Conservation (phyloP, 1,140 invertebrate species). For the Drosophila repleta region DNA sequence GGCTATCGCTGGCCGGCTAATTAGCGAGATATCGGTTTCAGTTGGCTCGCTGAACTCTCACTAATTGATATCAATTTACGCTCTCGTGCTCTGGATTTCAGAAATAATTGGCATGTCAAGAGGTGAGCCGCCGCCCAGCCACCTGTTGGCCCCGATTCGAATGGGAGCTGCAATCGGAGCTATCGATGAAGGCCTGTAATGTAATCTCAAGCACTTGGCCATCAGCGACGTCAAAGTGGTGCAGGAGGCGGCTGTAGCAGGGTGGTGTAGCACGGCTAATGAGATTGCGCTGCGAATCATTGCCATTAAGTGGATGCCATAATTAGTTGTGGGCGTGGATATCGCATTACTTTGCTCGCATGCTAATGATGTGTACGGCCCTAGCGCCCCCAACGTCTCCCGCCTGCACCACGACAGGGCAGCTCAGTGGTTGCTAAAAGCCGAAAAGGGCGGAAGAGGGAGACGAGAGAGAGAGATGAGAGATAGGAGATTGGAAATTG, state of each 20-base stretch:
- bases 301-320: constrained; percentile 33
- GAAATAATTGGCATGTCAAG: constrained; percentile 1
- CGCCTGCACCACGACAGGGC: not conserved
- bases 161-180: constrained; percentile 9
- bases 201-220: constrained; percentile 16
- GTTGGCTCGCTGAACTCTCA: not conserved
- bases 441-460: no score
- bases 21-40: no score
- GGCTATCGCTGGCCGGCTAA: no score
- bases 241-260: no score
- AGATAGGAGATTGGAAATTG: no score
- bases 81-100: not conserved
- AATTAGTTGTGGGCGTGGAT: constrained; percentile 68
- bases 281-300: constrained; percentile 26
- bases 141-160: not conserved
- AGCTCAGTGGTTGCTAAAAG: no score
- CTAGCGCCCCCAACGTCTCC: not conserved
- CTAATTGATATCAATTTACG: not conserved
- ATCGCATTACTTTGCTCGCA: constrained; percentile 54
- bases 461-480: no score
- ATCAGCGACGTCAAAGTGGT: constrained; percentile 4
- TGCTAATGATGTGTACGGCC: constrained; percentile 53
- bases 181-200: constrained; percentile 20
- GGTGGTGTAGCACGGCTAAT: constrained; percentile 46
- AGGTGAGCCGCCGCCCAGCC: not conserved